Percentiles rank a stretch among this genome's conserved stretches.
Conservation (phyloP, 2,797 vertebrate species). For the Anabacerthia variegaticeps region DNA sequence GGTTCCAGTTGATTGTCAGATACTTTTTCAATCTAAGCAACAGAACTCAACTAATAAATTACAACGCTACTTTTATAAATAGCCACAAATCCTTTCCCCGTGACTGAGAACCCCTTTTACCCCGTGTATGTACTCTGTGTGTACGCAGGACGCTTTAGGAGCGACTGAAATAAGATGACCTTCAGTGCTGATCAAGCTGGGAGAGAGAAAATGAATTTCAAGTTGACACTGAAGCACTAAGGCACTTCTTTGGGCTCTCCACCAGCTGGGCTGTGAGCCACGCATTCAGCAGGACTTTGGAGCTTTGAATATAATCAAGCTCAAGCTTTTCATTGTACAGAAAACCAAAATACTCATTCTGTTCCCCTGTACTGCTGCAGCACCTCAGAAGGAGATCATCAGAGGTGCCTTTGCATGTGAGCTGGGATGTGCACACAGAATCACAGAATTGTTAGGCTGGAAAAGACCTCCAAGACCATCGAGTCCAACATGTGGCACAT, state of each 20-base stretch:
- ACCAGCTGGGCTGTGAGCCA: background rate
- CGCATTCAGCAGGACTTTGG: background rate
- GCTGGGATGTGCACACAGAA: background rate
- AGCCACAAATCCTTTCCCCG: constrained; percentile 44
- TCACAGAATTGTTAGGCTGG: background rate
- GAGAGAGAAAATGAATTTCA: constrained; percentile 36
- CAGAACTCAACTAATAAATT: constrained; percentile 52
- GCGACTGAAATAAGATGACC: background rate
- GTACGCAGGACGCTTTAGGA: background rate
- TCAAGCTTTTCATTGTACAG: background rate
- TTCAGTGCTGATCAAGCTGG: constrained; percentile 26
- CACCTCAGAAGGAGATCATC: background rate
- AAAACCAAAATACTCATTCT: background rate
- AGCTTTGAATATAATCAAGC: background rate
- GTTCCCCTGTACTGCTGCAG: background rate
- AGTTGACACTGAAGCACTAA: constrained; percentile 16
- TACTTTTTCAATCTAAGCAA: constrained; percentile 49
- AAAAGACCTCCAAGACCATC: accelerated
- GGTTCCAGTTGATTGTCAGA: constrained; percentile 42
- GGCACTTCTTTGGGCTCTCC: background rate
- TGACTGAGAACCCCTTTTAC: constrained; percentile 15
- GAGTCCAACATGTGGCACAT: background rate
- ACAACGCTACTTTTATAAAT: constrained; percentile 20
- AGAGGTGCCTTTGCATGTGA: background rate
- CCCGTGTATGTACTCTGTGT: background rate